Evolutionary conservation across 2,888 invertebrate species (phyloP), one percentile per base, ranked within the genome.

Genomic region (Harpalus rufipes): DNA sequence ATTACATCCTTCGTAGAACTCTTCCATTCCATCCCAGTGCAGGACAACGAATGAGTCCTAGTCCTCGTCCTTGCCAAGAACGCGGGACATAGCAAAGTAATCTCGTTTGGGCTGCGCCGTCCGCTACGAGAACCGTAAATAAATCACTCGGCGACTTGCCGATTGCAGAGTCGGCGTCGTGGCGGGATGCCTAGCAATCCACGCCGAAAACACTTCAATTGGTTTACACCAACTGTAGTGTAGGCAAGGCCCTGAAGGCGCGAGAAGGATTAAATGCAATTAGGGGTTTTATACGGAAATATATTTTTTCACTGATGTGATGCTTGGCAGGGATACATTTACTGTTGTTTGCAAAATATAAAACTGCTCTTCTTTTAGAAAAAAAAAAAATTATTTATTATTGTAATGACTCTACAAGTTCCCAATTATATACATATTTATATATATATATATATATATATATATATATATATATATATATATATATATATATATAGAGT

Each of bases 141-240:
- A 84, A 84, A 84, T 84, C 84, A 78, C 63, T 65, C 84, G 84
- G 56, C 74, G 78, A 84, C 84, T 84, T 84, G 78, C 84, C 84
- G 84, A 84, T 84, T 84, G 78, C 84, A 84, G 32, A 56, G 74
- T 44, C 59, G 84, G 18, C 65, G 78, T 51, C 84, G 39, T 5
- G 32, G 65, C 82, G 82, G 72, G 74, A 41, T 39, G 74, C 58
- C 59, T 59, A 74, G 44, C 83, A 83, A 78, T 78, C 78, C 84
- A 78, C 78, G 44, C 74, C 59, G 78, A 84, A 84, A 76, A 84
- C 84, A 83, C 76, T 83, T 84, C 84, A 84, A 84, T 84, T 84
- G 84, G 63, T 84, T 84, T 63, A 78, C 78, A 65, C 44, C 78
- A 32, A 32, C 32, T 32, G 5, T 4, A 51, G 44, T 0, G 44